These are phyloP conservation scores for Brachylomia viminalis DNA, from an alignment of 2,888 invertebrate genomes.

Conservation along the genomic window DNA sequence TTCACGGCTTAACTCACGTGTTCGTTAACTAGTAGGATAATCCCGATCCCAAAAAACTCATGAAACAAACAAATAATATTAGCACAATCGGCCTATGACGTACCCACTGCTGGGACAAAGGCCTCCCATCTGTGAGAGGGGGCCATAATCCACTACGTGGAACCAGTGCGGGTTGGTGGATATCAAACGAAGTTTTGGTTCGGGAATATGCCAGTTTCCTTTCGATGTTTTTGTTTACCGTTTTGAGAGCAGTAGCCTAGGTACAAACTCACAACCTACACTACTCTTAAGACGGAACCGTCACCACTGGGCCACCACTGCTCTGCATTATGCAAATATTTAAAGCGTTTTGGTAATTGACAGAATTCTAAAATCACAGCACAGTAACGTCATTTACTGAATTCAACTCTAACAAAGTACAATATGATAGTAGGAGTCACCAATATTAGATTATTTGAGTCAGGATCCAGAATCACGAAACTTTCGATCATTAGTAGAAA, in stretches of 20 bases:
- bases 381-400: background rate
- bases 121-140: background rate
- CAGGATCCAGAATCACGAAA: slow-evolving; percentile 31
- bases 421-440: background rate
- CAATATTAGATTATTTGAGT: slow-evolving; percentile 28
- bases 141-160: too few species aligned
- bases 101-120: too few species aligned
- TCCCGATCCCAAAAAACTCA: background rate
- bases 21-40: background rate
- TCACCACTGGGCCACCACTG: background rate
- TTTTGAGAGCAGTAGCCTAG: background rate
- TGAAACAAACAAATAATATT: background rate
- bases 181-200: background rate
- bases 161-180: background rate
- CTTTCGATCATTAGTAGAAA: slow-evolving; percentile 43
- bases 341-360: too few species aligned
- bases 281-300: too few species aligned
- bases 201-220: background rate
- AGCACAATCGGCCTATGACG: background rate
- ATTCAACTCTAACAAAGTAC: background rate
- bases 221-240: background rate
- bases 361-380: background rate
- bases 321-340: background rate
- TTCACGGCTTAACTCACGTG: background rate
- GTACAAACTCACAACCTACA: too few species aligned